These are phyloP conservation scores for Phenganax marumi DNA, from an alignment of 92 coral and sea anemone species.

Conservation along the genomic window DNA sequence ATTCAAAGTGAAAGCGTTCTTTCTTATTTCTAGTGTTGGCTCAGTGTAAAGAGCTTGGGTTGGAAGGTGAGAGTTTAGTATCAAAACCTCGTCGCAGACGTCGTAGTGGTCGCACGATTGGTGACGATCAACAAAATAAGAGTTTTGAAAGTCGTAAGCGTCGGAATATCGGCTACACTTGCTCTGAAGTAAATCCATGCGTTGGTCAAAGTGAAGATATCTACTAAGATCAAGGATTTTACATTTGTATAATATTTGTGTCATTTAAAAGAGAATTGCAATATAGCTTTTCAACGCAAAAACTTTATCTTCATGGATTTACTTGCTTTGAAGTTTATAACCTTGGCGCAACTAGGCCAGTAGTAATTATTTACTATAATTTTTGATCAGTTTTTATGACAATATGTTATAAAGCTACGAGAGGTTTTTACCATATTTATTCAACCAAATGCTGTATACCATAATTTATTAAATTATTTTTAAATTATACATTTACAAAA, in stretches of 20 bases:
- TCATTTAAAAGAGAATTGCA: no score
- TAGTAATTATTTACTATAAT: neutral
- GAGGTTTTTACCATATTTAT: neutral
- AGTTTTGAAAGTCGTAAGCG: neutral
- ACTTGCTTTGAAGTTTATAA: neutral
- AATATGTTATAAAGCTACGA: neutral
- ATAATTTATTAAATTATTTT: neutral
- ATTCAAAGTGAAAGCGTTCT: neutral
- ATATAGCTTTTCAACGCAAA: no score
- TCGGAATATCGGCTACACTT: neutral
- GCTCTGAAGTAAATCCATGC: no score
- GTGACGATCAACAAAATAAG: neutral
- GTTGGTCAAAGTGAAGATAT: no score
- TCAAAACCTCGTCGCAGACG: slow-evolving; percentile 66
- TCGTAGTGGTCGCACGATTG: slow-evolving; percentile 15
- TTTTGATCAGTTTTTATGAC: neutral
- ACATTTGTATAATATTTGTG: no score
- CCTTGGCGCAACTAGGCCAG: neutral
- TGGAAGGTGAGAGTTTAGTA: slow-evolving; percentile 56
- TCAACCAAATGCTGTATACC: neutral
- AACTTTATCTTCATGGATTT: no score
- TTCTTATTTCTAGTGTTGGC: slow-evolving; percentile 56
- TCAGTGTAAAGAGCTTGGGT: slow-evolving; percentile 73
- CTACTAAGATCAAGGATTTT: no score
- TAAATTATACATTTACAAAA: neutral